Evolutionary conservation across 2,113 vertebrate genomes (phyloP), one percentile per base, ranked within the genome.

Genomic region (Neodontobutis hainanensis): DNA sequence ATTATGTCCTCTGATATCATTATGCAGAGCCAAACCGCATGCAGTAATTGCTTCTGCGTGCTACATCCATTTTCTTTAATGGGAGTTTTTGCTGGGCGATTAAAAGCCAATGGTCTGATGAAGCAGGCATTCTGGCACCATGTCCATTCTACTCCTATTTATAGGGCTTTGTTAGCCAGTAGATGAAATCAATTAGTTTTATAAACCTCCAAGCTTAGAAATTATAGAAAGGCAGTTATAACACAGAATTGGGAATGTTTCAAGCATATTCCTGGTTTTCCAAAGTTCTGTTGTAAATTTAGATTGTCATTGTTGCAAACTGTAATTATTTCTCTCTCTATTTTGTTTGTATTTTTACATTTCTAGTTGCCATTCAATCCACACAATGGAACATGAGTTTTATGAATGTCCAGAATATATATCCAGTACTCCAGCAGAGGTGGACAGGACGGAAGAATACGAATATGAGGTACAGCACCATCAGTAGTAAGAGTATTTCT

Each of bases 381-480:
- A 96, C 80, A 95, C 94, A 0, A 92, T 94, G 94, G 96, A 95
- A 59, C 95, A 93, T 45, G 96, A 96, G 71, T 96, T 94, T 88
- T 98, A 94, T 70, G 96, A 97, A 85, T 95, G 94, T 88, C 94
- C 94, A 16, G 96, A 97, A 79, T 98, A 96, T 77, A 91, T 96
- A 61, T 94, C 95, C 82, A 94, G 92, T 83, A 88, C 93, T 66
- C 93, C 92, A 52, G 92, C 91, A 72, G 95, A 96, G 55, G 93
- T 83, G 80, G 95, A 97, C 76, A 93, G 94, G 90, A 82, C 93
- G 14, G 95, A 96, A 34, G 95, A 97, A 68, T 96, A 96, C 60
- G 96, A 97, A 75, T 99, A 95, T 70, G 97, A 99, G 97, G 97
- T 97, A 92, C 86, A 79, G 45, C 44, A 50, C 1, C 35, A 53